Conservation (phyloP, 2,113 vertebrate genomes). For the Sarotherodon lohbergeri region DNA sequence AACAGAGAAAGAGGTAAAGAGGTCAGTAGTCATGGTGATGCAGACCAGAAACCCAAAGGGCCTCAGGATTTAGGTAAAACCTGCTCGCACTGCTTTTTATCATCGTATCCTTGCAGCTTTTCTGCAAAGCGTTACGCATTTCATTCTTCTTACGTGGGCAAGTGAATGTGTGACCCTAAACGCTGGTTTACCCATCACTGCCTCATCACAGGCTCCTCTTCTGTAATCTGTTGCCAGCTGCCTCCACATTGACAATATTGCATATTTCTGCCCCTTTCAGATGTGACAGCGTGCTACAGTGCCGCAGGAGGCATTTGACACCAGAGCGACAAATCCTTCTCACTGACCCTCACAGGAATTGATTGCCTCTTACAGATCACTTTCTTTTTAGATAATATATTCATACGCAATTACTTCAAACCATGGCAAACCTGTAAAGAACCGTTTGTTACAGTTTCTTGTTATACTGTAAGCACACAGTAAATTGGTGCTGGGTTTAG, state of each 20-base stretch:
- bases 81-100: constrained; percentile 10
- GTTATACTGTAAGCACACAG: constrained; percentile 18
- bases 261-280: constrained; percentile 8
- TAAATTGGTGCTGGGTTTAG: not conserved
- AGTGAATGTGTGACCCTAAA: not conserved
- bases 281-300: constrained; percentile 20
- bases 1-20: constrained; percentile 27
- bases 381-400: not conserved
- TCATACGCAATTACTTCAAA: not conserved
- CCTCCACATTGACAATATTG: not conserved
- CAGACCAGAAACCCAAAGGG: constrained; percentile 47
- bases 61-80: constrained; percentile 25
- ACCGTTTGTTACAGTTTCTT: constrained; percentile 17
- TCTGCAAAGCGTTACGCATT: not conserved
- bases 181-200: not conserved
- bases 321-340: not conserved
- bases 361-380: constrained; percentile 26
- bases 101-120: not conserved
- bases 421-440: constrained; percentile 1
- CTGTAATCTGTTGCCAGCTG: not conserved
- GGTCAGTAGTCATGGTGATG: constrained; percentile 60
- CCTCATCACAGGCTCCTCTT: not conserved
- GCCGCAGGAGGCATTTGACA: constrained; percentile 31
- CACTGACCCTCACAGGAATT: not conserved
- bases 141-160: not conserved